These are phyloP conservation scores for Cynopterus sphinx DNA, from an alignment of 2,797 vertebrate genomes.

Conservation along the genomic window DNA sequence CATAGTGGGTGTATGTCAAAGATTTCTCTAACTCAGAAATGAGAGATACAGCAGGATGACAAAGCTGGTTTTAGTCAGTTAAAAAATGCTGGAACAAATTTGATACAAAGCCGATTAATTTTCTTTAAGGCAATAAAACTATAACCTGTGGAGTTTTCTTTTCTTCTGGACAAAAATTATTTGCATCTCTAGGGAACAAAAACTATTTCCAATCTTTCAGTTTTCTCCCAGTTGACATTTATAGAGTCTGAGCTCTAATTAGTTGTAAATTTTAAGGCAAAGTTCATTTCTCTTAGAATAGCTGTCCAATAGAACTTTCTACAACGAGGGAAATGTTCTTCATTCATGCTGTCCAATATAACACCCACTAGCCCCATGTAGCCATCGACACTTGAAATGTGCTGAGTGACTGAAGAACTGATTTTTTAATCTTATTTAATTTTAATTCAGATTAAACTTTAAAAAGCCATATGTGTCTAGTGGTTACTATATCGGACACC, in stretches of 20 bases:
- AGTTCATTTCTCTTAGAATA: neutral
- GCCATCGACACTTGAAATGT: neutral
- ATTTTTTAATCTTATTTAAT: neutral
- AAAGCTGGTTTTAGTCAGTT: neutral
- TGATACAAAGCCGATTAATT: neutral
- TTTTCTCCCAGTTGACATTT: neutral
- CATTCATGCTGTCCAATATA: no score
- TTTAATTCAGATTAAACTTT: neutral
- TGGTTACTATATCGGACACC: neutral
- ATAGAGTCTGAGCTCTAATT: neutral
- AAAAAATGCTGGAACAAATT: conserved; percentile 9
- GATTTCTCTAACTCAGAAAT: conserved; percentile 17
- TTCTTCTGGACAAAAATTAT: conserved; percentile 5
- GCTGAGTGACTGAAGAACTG: neutral
- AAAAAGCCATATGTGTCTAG: neutral
- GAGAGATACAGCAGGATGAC: neutral
- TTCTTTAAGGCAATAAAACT: neutral
- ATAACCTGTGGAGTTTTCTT: neutral
- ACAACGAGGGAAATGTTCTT: neutral
- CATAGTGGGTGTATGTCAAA: neutral
- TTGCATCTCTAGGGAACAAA: neutral
- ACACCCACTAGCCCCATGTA: neutral
- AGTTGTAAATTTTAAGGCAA: neutral
- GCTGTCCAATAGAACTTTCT: neutral
- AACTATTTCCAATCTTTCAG: neutral